These are phyloP conservation scores for Galeopterus variegatus DNA, from an alignment of 2,113 vertebrate species.

Conservation along the genomic window DNA sequence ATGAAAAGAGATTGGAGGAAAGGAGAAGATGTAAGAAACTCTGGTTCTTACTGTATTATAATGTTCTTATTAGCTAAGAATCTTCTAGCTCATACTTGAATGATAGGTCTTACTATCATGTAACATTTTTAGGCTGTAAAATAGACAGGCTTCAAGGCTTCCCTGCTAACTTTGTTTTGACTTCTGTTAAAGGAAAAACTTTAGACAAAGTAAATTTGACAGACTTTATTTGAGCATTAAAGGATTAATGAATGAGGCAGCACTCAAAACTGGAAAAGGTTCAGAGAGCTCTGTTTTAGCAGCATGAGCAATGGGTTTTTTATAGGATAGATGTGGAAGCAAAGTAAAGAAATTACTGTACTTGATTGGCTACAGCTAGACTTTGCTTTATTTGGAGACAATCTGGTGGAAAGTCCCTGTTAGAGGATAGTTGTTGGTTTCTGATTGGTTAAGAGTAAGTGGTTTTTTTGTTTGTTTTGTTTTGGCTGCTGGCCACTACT, in stretches of 20 bases:
- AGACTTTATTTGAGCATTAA: background rate
- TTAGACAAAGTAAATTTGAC: background rate
- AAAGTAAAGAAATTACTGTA: background rate
- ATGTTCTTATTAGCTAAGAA: background rate
- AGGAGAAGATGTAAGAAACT: background rate
- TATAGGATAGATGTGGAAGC: background rate
- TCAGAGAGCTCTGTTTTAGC: background rate
- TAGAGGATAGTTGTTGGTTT: background rate
- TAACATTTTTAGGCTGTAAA: background rate
- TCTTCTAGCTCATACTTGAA: background rate
- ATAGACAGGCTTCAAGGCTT: background rate
- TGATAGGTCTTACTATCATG: background rate
- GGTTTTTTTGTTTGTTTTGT: no score
- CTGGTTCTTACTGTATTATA: background rate
- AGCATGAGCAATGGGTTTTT: background rate
- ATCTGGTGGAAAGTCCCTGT: background rate
- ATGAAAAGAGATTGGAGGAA: background rate
- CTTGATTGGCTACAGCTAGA: no score
- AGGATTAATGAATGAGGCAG: background rate
- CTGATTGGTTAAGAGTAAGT: background rate
- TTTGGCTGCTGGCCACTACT: no score
- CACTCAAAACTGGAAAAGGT: background rate
- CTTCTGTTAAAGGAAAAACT: background rate
- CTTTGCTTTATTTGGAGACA: background rate
- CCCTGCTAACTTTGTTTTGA: constrained; percentile 22